These are phyloP conservation scores for Malaclemys terrapin DNA, from an alignment of 2,113 vertebrate genomes.

Conservation along the genomic window DNA sequence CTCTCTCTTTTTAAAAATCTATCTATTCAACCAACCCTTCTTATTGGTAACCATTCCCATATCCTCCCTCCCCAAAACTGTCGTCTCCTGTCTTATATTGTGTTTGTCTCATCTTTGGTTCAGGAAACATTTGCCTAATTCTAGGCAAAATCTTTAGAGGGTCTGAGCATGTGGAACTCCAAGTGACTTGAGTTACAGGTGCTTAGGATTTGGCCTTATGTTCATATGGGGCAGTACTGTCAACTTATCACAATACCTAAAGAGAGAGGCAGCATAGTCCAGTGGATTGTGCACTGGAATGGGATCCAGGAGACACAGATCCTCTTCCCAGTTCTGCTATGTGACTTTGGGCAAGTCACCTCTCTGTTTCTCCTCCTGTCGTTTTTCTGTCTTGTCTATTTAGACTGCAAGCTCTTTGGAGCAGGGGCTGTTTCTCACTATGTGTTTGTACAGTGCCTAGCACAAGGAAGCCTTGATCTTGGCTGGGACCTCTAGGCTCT, in stretches of 20 bases:
- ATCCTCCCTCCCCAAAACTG: not conserved
- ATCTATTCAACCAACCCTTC: not conserved
- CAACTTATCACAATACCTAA: not conserved
- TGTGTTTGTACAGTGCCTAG: not conserved
- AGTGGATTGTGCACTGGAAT: not conserved
- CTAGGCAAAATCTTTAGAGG: not conserved
- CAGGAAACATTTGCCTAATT: not conserved
- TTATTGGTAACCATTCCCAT: not conserved
- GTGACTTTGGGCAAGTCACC: not conserved
- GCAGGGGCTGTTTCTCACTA: not conserved
- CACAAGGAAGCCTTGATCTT: not conserved
- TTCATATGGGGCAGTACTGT: not conserved
- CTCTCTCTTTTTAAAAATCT: not conserved
- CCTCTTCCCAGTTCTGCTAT: not conserved
- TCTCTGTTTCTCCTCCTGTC: not conserved
- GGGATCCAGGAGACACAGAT: not conserved
- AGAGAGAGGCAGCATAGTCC: not conserved
- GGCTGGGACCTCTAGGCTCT: not conserved
- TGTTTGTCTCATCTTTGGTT: not conserved
- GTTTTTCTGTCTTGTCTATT: not conserved
- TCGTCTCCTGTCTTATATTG: not conserved
- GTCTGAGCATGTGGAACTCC: fast-evolving
- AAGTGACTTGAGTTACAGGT: not conserved
- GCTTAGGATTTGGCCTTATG: not conserved
- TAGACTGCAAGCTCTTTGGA: not conserved